Conservation (phyloP, 2,113 vertebrate species). For the Empidonax alnorum region DNA sequence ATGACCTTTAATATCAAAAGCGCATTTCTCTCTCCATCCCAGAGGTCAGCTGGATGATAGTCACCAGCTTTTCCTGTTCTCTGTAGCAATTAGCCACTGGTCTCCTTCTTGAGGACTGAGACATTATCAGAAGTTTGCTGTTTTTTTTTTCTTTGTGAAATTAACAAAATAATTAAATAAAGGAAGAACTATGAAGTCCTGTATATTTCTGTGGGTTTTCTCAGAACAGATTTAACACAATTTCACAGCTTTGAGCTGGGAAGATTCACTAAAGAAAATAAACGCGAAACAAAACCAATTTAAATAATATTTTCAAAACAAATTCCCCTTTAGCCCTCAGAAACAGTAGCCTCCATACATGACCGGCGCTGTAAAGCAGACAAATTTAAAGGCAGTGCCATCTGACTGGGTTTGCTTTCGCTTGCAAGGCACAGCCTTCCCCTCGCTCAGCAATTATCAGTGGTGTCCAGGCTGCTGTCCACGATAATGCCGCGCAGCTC, state of each 20-base stretch:
- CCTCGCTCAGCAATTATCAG: conserved; percentile 72
- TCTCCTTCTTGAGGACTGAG: background rate
- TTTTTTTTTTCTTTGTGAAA: background rate
- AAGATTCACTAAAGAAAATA: background rate
- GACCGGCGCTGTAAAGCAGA: background rate
- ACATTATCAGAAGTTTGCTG: background rate
- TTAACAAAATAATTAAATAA: background rate
- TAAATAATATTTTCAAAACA: background rate
- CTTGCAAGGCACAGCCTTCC: conserved; percentile 37
- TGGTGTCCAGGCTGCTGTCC: conserved; percentile 63
- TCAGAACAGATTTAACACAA: background rate
- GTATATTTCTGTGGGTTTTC: background rate
- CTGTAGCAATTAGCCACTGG: background rate
- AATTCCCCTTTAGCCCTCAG: background rate
- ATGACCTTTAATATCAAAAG: background rate
- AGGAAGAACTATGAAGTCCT: background rate
- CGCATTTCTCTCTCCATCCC: background rate
- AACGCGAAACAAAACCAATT: background rate
- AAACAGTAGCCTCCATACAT: background rate
- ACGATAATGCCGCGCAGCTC: conserved; percentile 73
- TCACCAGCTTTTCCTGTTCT: background rate
- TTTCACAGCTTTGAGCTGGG: background rate
- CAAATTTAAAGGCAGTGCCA: background rate
- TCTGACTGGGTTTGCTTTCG: background rate
- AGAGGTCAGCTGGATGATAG: background rate